Percentiles rank a stretch among this genome's conserved stretches.
These are phyloP conservation scores for Drosophila lutescens DNA, from an alignment of 2,888 invertebrate genomes.

Conservation along the genomic window DNA sequence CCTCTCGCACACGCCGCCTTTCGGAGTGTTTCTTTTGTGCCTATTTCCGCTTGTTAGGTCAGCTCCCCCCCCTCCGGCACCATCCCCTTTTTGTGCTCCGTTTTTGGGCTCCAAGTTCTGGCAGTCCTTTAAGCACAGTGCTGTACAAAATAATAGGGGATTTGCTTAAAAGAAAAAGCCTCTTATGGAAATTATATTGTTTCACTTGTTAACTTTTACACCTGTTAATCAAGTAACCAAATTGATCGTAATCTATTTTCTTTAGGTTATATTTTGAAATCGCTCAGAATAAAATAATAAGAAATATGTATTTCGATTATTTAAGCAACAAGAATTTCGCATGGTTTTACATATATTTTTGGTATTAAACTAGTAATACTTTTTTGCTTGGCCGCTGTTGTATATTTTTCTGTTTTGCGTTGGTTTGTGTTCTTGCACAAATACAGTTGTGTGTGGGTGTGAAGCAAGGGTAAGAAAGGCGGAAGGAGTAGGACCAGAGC, in stretches of 20 bases:
- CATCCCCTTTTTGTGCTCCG: slow-evolving; percentile 13
- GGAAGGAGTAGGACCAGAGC: slow-evolving; percentile 34
- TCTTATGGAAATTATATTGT: no score
- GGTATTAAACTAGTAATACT: neutral
- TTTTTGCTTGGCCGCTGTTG: slow-evolving; percentile 6
- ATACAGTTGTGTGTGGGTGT: slow-evolving; percentile 9
- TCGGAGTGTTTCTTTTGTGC: slow-evolving; percentile 50
- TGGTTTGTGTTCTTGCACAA: no score
- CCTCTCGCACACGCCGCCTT: slow-evolving; percentile 27
- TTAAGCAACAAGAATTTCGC: neutral
- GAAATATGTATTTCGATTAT: no score
- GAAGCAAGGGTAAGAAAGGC: slow-evolving; percentile 45
- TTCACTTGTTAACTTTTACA: neutral
- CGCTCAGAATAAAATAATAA: no score
- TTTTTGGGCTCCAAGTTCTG: slow-evolving; percentile 63
- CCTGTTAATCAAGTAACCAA: no score
- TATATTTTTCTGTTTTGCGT: slow-evolving; percentile 9
- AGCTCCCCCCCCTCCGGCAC: slow-evolving; percentile 20
- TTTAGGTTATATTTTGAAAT: neutral
- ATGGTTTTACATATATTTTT: neutral
- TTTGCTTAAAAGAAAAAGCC: neutral
- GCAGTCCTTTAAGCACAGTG: slow-evolving; percentile 60
- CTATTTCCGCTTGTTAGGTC: slow-evolving; percentile 54
- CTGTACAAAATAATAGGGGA: neutral
- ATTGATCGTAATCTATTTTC: neutral